Base-by-base conservation (phyloP, 1,140 invertebrate species). In the Vanessa atalanta region DNA sequence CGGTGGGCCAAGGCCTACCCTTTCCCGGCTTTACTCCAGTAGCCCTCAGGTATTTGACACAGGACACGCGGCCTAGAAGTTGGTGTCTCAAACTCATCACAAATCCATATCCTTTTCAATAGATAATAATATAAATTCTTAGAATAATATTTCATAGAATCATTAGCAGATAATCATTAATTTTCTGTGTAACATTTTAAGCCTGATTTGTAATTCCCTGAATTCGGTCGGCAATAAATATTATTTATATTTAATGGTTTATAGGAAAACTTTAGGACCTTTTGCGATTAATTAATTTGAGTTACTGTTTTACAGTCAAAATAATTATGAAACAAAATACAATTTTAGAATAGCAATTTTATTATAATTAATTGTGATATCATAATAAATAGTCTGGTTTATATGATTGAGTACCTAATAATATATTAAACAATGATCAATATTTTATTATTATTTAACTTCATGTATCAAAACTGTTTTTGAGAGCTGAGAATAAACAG, bases 91-190 rank as follows among this genome's bases (percentile, higher is more conserved):
- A 95, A 79, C 96, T 99, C 92, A 99, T 99, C 93, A 98, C 98
- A 61, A 99, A 99, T 96, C 98, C 98, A 98, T 99, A 99, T 99
- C 98, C 98, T 98, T 98, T 98, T 95, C 86, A 92, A 93, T 84
- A 61, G 13, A 57, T 26, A 65, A 48, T 48, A 31, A 57, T 16
- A 11, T 53, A 43, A 43, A 43, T 43, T 43, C 37, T 3, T 43
- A 43, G 37, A 43, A 43, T 43, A 11, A 43, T 43, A 43, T 53
- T 53, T n/a, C 16, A 8, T 53, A n/a, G 16, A 2, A 51, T 51
- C 2, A 51, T 51, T 2, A 51, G 1, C 14, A 51, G 31, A 7
- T n/a, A 53, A 53, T 53, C 50, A n/a, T 53, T n/a, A 53, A n/a
- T 53, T 53, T 53, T 53, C 50, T 43, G 37, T 43, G 7, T 43